Evolutionary conservation across 2,113 vertebrate genomes (phyloP).

Genomic region (Lepidiolamprologus cunningtoni): DNA sequence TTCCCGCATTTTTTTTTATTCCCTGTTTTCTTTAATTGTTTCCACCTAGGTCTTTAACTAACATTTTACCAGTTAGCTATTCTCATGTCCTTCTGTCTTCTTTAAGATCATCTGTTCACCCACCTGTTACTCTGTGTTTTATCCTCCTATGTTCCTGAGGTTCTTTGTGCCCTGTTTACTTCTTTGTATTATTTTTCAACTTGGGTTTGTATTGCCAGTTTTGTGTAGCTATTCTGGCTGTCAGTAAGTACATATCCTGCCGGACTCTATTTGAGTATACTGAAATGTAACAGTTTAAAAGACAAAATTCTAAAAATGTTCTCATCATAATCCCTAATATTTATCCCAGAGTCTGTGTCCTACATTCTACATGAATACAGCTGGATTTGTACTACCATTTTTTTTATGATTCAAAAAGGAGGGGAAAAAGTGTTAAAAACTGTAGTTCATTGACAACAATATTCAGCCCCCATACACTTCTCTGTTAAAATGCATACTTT

Average conservation of each 20-base stretch:
- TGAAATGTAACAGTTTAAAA: background rate
- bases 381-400: background rate
- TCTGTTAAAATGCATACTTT: background rate
- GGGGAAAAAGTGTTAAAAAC: fast-evolving
- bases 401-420: background rate
- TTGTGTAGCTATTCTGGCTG: background rate
- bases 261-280: background rate
- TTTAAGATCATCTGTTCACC: background rate
- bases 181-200: background rate
- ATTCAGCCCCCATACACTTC: background rate
- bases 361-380: background rate
- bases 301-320: background rate
- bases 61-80: background rate
- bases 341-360: background rate
- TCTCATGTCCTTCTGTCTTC: background rate
- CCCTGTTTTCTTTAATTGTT: background rate
- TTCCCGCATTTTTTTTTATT: fast-evolving
- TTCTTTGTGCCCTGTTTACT: background rate
- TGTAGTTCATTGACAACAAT: background rate
- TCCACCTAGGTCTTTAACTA: background rate
- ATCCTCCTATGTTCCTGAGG: background rate
- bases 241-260: background rate
- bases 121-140: background rate
- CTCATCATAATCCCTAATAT: background rate
- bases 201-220: background rate